These are phyloP conservation scores for Grallaria varia DNA, from an alignment of 2,113 vertebrate genomes.

Conservation along the genomic window DNA sequence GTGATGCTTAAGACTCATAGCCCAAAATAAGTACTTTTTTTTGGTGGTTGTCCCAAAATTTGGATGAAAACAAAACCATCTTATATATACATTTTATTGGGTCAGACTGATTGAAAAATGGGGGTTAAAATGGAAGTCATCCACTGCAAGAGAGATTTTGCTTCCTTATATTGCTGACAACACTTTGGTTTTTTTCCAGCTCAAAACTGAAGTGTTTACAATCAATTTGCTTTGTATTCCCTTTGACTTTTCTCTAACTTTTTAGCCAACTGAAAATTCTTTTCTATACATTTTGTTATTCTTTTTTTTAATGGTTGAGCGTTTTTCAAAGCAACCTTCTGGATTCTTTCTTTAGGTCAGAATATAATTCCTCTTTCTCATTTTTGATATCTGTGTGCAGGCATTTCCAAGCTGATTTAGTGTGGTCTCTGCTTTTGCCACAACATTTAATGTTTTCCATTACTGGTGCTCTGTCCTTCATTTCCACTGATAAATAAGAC, in stretches of 20 bases:
- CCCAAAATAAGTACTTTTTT: slow-evolving; percentile 13
- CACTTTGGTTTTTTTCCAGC: background rate
- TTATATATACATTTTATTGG: background rate
- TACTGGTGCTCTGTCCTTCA: background rate
- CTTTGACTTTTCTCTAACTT: background rate
- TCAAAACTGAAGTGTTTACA: background rate
- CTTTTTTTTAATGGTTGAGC: background rate
- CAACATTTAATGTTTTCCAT: background rate
- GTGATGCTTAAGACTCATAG: background rate
- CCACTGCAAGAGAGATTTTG: background rate
- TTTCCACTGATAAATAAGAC: background rate
- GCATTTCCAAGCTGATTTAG: background rate
- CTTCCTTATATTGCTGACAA: background rate
- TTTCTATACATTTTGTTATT: background rate
- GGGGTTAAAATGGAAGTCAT: background rate
- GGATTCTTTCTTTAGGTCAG: background rate
- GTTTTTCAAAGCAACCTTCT: background rate
- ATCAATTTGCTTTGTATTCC: background rate
- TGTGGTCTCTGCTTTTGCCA: background rate
- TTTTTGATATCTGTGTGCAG: background rate
- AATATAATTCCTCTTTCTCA: background rate
- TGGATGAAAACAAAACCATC: background rate
- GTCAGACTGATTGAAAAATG: background rate
- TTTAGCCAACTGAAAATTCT: background rate
- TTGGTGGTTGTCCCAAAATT: background rate